Evolutionary conservation across 2,888 invertebrate genomes (phyloP).

Genomic region (Sipunculus nudus): DNA sequence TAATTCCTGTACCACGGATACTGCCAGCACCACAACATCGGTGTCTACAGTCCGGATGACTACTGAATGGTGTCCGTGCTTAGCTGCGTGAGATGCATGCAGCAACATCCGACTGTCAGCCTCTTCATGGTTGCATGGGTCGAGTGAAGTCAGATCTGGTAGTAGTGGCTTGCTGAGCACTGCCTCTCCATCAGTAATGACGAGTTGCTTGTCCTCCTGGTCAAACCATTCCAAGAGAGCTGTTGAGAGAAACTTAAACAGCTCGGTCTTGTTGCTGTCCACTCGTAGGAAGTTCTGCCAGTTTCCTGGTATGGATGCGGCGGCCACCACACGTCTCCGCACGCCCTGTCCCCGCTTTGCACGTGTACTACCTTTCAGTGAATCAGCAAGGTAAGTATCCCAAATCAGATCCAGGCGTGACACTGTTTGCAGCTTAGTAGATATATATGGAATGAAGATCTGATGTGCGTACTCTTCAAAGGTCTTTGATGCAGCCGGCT

Average conservation of each 20-base stretch:
- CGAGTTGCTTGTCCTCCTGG: background rate
- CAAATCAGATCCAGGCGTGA: slow-evolving; percentile 19
- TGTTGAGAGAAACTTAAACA: slow-evolving; percentile 11
- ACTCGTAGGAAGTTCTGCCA: slow-evolving; percentile 23
- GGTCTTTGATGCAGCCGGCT: too few species aligned
- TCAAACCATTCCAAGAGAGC: background rate
- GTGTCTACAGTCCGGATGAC: slow-evolving; percentile 26
- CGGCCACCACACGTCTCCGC: slow-evolving; percentile 1
- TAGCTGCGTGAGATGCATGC: slow-evolving; percentile 18
- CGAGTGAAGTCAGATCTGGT: slow-evolving; percentile 6
- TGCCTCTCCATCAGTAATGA: background rate
- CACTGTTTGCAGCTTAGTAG: slow-evolving; percentile 9
- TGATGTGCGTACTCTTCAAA: too few species aligned
- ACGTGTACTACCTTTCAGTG: slow-evolving; percentile 10
- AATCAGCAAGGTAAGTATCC: slow-evolving; percentile 20
- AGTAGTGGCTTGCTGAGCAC: slow-evolving; percentile 5
- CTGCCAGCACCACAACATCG: slow-evolving; percentile 31
- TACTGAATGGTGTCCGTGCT: slow-evolving; percentile 12
- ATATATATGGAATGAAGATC: slow-evolving; percentile 10
- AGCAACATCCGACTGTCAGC: slow-evolving; percentile 29
- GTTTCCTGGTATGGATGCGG: slow-evolving; percentile 18
- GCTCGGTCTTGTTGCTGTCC: slow-evolving; percentile 23
- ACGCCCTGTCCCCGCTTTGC: slow-evolving; percentile 5
- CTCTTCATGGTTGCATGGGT: slow-evolving; percentile 34
- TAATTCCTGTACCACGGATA: slow-evolving; percentile 11